Conservation (phyloP, 1,140 invertebrate species). For the Cherax quadricarinatus region DNA sequence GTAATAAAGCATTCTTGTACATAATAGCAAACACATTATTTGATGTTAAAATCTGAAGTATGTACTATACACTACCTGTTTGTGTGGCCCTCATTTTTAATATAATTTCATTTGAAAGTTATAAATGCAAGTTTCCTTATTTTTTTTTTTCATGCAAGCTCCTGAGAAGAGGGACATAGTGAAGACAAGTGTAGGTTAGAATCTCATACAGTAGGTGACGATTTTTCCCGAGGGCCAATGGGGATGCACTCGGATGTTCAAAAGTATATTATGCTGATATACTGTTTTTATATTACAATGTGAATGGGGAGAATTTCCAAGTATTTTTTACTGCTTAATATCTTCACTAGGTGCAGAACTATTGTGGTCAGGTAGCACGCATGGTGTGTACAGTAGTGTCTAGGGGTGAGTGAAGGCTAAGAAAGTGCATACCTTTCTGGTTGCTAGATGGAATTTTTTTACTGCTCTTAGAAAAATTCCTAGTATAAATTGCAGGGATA, state of each 20-base stretch:
- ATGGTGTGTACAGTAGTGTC: neutral
- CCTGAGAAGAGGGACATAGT: constrained; percentile 47
- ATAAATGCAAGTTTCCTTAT: neutral
- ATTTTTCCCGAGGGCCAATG: constrained; percentile 10
- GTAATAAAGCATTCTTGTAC: no score
- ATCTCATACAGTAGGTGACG: neutral
- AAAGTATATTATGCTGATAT: neutral
- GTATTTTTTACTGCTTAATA: neutral
- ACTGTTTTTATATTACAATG: neutral
- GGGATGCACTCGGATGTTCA: neutral
- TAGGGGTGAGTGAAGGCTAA: neutral
- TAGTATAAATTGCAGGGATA: no score
- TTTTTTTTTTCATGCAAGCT: constrained; percentile 41
- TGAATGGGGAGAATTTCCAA: neutral
- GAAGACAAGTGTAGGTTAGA: constrained; percentile 43
- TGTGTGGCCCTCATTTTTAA: neutral
- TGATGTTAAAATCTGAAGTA: neutral
- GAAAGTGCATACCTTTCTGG: no score
- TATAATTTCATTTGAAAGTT: neutral
- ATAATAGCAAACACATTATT: neutral
- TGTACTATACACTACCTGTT: neutral
- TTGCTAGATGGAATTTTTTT: no score
- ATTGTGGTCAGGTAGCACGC: constrained; percentile 7
- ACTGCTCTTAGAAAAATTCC: no score
- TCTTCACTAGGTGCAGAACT: constrained; percentile 7